Evolutionary conservation across 2,797 vertebrate species (phyloP).

Genomic region (Leptoclinus maculatus): DNA sequence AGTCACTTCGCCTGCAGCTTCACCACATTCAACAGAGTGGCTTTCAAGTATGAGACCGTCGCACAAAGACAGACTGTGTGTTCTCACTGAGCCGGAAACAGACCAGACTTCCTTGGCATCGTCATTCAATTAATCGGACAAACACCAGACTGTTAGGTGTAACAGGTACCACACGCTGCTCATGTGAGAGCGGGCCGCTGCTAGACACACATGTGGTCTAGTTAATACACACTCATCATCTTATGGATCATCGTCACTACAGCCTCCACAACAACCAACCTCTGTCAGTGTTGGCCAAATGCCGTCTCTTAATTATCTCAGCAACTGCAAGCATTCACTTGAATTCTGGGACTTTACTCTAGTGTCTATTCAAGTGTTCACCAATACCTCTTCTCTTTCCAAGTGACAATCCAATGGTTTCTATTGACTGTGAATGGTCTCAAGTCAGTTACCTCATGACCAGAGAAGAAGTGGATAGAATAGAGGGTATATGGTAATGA

Average conservation of each 20-base stretch:
- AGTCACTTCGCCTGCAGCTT: slow-evolving; percentile 96
- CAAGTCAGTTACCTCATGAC: slow-evolving; percentile 79
- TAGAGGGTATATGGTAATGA: slow-evolving; percentile 33
- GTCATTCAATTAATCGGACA: slow-evolving; percentile 66
- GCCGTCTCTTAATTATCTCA: slow-evolving; percentile 70
- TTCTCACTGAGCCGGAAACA: slow-evolving; percentile 63
- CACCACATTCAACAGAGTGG: slow-evolving; percentile 93
- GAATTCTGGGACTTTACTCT: slow-evolving; percentile 74
- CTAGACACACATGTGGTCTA: slow-evolving; percentile 51
- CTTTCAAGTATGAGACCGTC: slow-evolving; percentile 87
- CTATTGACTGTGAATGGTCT: slow-evolving; percentile 74
- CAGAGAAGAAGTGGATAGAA: slow-evolving; percentile 59
- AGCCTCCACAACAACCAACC: slow-evolving; percentile 78
- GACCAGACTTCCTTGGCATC: slow-evolving; percentile 68
- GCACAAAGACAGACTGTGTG: slow-evolving; percentile 59
- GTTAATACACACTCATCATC: slow-evolving; percentile 58
- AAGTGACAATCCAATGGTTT: slow-evolving; percentile 81
- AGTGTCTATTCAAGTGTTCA: slow-evolving; percentile 76
- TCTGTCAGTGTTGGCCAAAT: slow-evolving; percentile 72
- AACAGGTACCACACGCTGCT: slow-evolving; percentile 63
- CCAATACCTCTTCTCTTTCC: slow-evolving; percentile 80
- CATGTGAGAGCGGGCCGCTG: slow-evolving; percentile 29
- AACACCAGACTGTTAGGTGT: slow-evolving; percentile 75
- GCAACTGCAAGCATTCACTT: slow-evolving; percentile 78
- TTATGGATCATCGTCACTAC: slow-evolving; percentile 64